These are phyloP conservation scores for Altica lythri DNA, from an alignment of 2,888 invertebrate genomes.

Conservation along the genomic window DNA sequence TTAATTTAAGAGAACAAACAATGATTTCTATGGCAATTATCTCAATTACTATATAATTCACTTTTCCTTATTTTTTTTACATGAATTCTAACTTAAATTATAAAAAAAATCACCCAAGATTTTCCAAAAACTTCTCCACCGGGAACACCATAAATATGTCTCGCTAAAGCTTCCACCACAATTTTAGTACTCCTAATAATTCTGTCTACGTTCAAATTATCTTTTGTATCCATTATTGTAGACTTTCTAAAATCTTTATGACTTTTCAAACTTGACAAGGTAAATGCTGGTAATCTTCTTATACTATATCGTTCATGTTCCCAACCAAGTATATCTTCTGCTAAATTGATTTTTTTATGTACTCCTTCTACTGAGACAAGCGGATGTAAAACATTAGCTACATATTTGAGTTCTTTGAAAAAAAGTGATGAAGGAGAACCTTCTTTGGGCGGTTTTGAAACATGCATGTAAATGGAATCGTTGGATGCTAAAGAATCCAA, in stretches of 20 bases:
- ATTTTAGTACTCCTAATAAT: conserved; percentile 72
- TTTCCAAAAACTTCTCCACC: conserved; percentile 71
- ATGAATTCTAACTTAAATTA: conserved; percentile 5
- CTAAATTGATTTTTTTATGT: conserved; percentile 96
- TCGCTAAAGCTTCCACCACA: conserved; percentile 84
- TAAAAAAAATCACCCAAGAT: conserved; percentile 65
- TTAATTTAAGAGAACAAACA: no score
- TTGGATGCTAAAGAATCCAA: conserved; percentile 78
- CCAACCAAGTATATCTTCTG: conserved; percentile 91
- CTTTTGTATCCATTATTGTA: conserved; percentile 68
- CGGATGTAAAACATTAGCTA: conserved; percentile 59
- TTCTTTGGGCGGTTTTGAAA: conserved; percentile 93
- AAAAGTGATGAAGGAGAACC: conserved; percentile 75
- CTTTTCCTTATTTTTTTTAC: no score
- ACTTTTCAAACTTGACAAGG: conserved; percentile 78
- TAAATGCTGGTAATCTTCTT: conserved; percentile 87
- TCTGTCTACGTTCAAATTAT: conserved; percentile 62
- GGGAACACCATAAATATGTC: conserved; percentile 76
- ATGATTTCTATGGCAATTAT: no score
- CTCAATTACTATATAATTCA: no score
- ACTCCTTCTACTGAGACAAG: conserved; percentile 66
- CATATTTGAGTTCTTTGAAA: conserved; percentile 66
- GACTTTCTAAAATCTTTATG: conserved; percentile 67
- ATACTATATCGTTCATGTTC: conserved; percentile 97
- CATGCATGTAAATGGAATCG: conserved; percentile 81